These are phyloP conservation scores for Tachyglossus aculeatus DNA, from an alignment of 2,797 vertebrate genomes.

Conservation along the genomic window DNA sequence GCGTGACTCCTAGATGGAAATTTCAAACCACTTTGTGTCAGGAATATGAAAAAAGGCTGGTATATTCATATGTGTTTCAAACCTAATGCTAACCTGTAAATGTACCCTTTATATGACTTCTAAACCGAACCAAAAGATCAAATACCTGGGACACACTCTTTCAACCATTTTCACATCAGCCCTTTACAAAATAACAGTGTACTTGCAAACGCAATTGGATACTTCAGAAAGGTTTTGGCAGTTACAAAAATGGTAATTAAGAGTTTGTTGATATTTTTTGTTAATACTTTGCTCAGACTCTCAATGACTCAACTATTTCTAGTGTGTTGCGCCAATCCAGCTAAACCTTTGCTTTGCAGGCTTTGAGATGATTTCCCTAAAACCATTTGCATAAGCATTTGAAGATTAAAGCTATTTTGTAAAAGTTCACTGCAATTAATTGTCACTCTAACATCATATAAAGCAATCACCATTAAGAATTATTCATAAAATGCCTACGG, in stretches of 20 bases:
- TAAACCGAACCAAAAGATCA: background rate
- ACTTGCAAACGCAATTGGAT: too few species aligned
- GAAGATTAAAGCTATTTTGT: background rate
- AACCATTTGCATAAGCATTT: conserved; percentile 12
- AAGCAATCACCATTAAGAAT: background rate
- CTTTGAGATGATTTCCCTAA: conserved; percentile 2
- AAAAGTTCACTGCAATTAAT: background rate
- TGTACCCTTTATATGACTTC: background rate
- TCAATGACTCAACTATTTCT: background rate
- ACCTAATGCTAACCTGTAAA: background rate
- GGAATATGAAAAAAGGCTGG: conserved; percentile 1
- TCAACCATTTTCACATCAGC: too few species aligned
- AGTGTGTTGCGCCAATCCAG: background rate
- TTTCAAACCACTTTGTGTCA: conserved; percentile 1
- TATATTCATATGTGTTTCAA: background rate
- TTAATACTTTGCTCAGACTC: background rate
- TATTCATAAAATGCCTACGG: background rate
- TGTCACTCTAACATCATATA: background rate
- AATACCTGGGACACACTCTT: background rate
- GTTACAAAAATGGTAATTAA: background rate
- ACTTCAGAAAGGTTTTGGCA: background rate
- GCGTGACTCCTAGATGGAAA: background rate
- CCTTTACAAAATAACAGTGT: background rate
- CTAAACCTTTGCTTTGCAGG: background rate
- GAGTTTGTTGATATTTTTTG: background rate